A percentile compares a stretch with the other conserved stretches of the same genome.
phyloP scores from a whole-genome alignment of 2,797 vertebrate genomes.

The Syngnathus acus region DNA sequence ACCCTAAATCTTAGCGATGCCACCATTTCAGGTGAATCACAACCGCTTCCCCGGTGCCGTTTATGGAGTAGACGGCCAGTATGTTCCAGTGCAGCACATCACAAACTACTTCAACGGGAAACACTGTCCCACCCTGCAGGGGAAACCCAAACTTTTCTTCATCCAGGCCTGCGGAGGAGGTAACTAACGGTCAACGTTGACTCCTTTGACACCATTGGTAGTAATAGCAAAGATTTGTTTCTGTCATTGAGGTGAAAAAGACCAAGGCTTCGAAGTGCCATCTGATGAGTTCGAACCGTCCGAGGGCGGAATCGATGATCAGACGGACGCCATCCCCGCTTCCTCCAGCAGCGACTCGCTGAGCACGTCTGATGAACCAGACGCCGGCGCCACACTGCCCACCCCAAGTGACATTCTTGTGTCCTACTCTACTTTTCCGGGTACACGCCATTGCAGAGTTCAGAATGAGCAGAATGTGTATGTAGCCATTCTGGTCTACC shows the following conservation, averaged over 20 bases:
- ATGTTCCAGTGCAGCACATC: slow-evolving; percentile 77
- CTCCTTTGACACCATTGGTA: background rate
- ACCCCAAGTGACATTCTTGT: slow-evolving; percentile 89
- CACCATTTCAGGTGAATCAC: slow-evolving; percentile 74
- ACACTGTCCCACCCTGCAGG: slow-evolving; percentile 78
- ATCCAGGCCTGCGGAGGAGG: slow-evolving; percentile 97
- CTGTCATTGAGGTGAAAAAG: slow-evolving; percentile 69
- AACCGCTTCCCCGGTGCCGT: slow-evolving; percentile 85
- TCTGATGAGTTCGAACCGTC: slow-evolving; percentile 42
- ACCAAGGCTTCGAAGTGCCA: slow-evolving; percentile 77
- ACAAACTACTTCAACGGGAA: slow-evolving; percentile 84
- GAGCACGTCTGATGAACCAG: slow-evolving; percentile 66
- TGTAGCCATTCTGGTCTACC: background rate
- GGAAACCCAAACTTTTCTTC: slow-evolving; percentile 96
- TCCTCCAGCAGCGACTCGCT: slow-evolving; percentile 69
- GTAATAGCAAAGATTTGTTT: background rate
- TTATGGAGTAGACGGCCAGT: slow-evolving; percentile 79
- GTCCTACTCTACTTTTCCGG: slow-evolving; percentile 93
- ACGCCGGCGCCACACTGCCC: slow-evolving; percentile 78
- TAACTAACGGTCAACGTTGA: slow-evolving; percentile 35
- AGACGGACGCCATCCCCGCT: slow-evolving; percentile 72
- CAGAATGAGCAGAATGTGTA: background rate
- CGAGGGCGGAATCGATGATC: slow-evolving; percentile 40
- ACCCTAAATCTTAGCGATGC: background rate
- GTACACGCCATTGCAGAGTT: slow-evolving; percentile 49